Percentiles rank a stretch among this genome's conserved stretches.
phyloP scores from a whole-genome alignment of 2,888 invertebrate genomes.

The Drosophila vallismaia region DNA sequence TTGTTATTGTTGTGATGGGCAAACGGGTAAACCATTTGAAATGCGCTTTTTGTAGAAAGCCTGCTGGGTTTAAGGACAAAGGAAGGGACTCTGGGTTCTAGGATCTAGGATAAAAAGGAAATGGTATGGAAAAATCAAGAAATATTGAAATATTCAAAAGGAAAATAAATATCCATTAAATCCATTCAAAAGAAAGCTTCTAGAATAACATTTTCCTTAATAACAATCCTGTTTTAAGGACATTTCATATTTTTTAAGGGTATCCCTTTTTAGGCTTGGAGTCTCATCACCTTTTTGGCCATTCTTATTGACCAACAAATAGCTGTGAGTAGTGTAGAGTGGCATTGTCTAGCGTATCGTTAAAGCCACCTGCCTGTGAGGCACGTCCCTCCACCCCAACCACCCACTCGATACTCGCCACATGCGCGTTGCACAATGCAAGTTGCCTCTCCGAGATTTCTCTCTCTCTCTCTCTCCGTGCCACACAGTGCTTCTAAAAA shows the following conservation, averaged over 20 bases:
- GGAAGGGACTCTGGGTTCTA: neutral
- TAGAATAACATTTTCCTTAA: no score
- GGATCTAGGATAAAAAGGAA: no score
- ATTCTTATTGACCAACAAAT: conserved; percentile 57
- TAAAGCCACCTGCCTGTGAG: conserved; percentile 36
- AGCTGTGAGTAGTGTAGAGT: conserved; percentile 34
- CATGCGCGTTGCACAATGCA: conserved; percentile 43
- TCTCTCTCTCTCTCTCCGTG: conserved; percentile 13
- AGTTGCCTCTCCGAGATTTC: neutral
- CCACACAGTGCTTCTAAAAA: conserved; percentile 35
- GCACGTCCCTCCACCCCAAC: conserved; percentile 1
- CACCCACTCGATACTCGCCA: conserved; percentile 1
- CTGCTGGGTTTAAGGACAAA: conserved; percentile 25
- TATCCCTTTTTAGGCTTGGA: neutral
- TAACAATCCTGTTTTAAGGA: no score
- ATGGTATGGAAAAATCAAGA: neutral
- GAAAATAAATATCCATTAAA: no score
- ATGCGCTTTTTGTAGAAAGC: conserved; percentile 25
- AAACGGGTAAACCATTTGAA: conserved; percentile 26
- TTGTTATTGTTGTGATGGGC: conserved; percentile 18
- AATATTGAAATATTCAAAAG: no score
- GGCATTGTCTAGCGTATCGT: conserved; percentile 51
- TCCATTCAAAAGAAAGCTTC: no score
- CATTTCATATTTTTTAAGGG: neutral
- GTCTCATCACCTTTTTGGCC: neutral